These are phyloP conservation scores for Oxytorus armatus DNA, from an alignment of 2,888 invertebrate genomes.

Conservation along the genomic window DNA sequence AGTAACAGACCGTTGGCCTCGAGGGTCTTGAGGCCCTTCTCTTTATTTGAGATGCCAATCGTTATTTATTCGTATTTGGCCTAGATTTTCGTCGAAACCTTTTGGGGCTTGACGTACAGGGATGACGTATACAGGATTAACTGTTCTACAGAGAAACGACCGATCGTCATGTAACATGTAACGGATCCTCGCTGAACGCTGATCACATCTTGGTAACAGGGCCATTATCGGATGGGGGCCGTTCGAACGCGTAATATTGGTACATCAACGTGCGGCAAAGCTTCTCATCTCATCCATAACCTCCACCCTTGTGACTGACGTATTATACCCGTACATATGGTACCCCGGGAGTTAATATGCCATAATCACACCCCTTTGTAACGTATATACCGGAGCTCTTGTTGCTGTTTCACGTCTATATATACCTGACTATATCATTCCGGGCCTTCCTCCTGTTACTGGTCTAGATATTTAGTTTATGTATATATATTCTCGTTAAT, in stretches of 20 bases:
- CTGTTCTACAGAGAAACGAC: too few species aligned
- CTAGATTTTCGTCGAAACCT: too few species aligned
- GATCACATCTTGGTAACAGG: slow-evolving; percentile 57
- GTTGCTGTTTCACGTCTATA: slow-evolving; percentile 15
- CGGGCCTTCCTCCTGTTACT: background rate
- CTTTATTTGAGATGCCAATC: too few species aligned
- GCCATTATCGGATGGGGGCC: slow-evolving; percentile 42
- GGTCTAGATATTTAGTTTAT: background rate
- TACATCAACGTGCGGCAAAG: slow-evolving; percentile 51
- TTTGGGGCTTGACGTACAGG: too few species aligned
- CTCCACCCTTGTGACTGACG: slow-evolving; percentile 16
- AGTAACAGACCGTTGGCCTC: too few species aligned
- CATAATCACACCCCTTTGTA: slow-evolving; percentile 42
- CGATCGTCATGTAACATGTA: background rate
- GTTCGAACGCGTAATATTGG: slow-evolving; percentile 46
- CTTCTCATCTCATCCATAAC: slow-evolving; percentile 47
- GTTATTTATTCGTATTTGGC: too few species aligned
- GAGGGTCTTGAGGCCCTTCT: too few species aligned
- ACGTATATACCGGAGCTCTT: background rate
- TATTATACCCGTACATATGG: slow-evolving; percentile 15
- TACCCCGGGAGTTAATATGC: slow-evolving; percentile 7
- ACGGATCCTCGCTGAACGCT: slow-evolving; percentile 1
- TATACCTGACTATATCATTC: background rate
- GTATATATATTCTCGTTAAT: background rate
- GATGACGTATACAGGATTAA: too few species aligned